Evolutionary conservation across 2,797 vertebrate genomes (phyloP).

Genomic region (Sphenodon punctatus): DNA sequence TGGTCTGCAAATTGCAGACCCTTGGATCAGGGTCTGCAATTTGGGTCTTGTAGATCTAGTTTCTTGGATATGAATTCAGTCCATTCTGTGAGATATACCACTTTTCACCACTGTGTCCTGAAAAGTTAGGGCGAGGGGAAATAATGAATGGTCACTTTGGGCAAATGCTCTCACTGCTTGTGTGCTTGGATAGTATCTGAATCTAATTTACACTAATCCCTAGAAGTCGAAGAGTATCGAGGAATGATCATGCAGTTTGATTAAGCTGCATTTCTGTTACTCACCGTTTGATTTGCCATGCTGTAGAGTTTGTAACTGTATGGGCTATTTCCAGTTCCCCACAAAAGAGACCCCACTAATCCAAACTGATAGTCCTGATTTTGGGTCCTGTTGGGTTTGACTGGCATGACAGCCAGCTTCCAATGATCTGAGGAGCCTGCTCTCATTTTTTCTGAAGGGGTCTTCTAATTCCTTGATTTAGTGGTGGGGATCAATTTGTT

Average conservation of each 20-base stretch:
- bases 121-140: background rate
- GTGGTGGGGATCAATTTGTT: too few relatives aligned
- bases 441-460: too few relatives aligned
- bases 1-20: too few relatives aligned
- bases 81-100: background rate
- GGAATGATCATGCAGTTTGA: background rate
- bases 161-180: background rate
- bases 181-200: background rate
- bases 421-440: background rate
- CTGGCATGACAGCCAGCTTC: conserved; percentile 6
- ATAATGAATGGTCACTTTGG: background rate
- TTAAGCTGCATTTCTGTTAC: conserved; percentile 1
- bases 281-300: background rate
- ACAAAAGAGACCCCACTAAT: background rate
- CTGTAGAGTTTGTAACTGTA: background rate
- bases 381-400: background rate
- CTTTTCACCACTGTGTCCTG: background rate
- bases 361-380: background rate
- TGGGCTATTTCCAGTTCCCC: background rate
- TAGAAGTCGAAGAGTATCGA: conserved; percentile 8
- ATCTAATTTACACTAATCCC: background rate
- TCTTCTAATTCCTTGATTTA: conserved; percentile 26
- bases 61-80: background rate
- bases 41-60: background rate
- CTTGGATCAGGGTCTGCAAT: too few relatives aligned